Conservation (phyloP, 2,797 vertebrate species). For the Eulemur coronatus region DNA sequence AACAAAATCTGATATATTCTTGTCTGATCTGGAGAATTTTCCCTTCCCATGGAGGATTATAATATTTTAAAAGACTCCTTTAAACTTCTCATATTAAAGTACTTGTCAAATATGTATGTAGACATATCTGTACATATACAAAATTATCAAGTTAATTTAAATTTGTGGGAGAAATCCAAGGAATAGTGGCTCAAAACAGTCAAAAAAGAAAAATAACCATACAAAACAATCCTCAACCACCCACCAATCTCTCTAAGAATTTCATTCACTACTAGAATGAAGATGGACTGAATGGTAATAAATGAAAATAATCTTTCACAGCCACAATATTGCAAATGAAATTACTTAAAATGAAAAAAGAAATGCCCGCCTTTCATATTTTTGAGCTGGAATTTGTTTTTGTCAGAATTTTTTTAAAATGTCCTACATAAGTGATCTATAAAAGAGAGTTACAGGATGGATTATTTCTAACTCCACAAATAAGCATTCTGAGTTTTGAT, state of each 20-base stretch:
- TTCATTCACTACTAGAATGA: constrained; percentile 57
- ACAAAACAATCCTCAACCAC: constrained; percentile 43
- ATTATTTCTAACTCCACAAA: constrained; percentile 55
- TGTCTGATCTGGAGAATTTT: background rate
- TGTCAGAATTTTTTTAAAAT: constrained; percentile 43
- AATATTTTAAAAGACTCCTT: constrained; percentile 36
- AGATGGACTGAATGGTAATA: constrained; percentile 47
- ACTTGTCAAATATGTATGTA: constrained; percentile 33
- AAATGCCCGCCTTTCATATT: constrained; percentile 69
- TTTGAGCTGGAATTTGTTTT: constrained; percentile 76
- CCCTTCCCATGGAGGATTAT: background rate
- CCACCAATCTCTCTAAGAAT: constrained; percentile 60
- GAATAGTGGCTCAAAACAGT: constrained; percentile 22
- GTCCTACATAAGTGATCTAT: background rate
- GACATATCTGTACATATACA: background rate
- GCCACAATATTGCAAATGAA: constrained; percentile 42
- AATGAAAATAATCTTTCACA: constrained; percentile 72
- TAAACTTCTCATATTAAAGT: background rate
- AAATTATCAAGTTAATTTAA: constrained; percentile 63
- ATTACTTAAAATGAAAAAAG: constrained; percentile 72
- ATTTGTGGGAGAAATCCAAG: constrained; percentile 49
- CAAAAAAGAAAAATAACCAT: constrained; percentile 65
- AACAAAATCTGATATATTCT: background rate
- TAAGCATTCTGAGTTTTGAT: constrained; percentile 71
- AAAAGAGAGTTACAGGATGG: background rate